Evolutionary conservation across 2,888 invertebrate species (phyloP).

Genomic region (Griposia aprilina): DNA sequence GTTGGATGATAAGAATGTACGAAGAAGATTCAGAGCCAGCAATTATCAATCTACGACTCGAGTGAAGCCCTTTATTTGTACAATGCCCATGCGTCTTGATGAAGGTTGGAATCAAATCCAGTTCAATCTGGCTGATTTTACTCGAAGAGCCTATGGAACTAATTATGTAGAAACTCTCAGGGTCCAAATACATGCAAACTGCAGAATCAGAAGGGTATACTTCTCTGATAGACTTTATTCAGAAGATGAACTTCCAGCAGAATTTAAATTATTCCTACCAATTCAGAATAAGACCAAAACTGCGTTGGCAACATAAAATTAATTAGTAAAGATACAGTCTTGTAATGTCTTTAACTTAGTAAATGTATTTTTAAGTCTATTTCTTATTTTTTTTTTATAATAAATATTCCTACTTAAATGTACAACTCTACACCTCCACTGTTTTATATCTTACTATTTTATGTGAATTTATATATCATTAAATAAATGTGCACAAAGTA

Average conservation of each 20-base stretch:
- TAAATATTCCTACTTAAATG: constrained; percentile 57
- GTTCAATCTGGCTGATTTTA: constrained; percentile 98
- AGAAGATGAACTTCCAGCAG: constrained; percentile 98
- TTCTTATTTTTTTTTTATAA: constrained; percentile 73
- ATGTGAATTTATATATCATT: constrained; percentile 28
- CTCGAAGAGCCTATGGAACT: constrained; percentile 98
- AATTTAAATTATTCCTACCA: constrained; percentile 98
- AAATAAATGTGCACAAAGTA: constrained; percentile 53
- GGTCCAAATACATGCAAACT: constrained; percentile 99
- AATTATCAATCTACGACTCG: constrained; percentile 98
- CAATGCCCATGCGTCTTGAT: constrained; percentile 98
- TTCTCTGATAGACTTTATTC: constrained; percentile 98
- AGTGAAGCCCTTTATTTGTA: constrained; percentile 99
- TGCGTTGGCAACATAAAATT: constrained; percentile 86
- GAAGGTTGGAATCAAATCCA: constrained; percentile 99
- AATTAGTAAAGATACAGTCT: constrained; percentile 55
- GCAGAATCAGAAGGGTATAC: constrained; percentile 96
- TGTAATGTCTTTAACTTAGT: constrained; percentile 72
- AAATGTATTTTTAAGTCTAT: constrained; percentile 84
- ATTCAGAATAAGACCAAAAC: constrained; percentile 94
- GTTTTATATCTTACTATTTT: constrained; percentile 61
- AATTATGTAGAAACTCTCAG: constrained; percentile 97
- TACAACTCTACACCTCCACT: constrained; percentile 71
- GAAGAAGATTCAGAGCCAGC: constrained; percentile 96
- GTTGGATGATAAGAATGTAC: constrained; percentile 98